A percentile compares a stretch with the other conserved stretches of the same genome.
Conservation (phyloP, 2,797 vertebrate genomes). For the Carcharodon carcharias region DNA sequence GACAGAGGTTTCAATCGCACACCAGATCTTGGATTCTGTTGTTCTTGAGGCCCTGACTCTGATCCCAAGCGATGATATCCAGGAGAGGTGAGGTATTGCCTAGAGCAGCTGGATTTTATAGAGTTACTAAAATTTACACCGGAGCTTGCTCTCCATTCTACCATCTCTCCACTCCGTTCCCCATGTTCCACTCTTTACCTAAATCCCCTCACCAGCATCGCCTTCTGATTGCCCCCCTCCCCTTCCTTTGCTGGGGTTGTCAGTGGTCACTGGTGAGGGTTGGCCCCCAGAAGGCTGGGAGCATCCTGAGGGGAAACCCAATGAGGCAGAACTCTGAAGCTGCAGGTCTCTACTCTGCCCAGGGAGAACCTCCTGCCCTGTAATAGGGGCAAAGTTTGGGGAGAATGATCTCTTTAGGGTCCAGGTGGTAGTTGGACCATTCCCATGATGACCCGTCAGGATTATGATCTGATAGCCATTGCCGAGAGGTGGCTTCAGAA, state of each 20-base stretch:
- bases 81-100: slow-evolving; percentile 66
- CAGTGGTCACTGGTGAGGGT: too few species aligned
- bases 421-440: neutral
- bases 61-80: slow-evolving; percentile 69
- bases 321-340: too few species aligned
- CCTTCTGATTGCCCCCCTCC: neutral
- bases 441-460: neutral
- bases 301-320: too few species aligned
- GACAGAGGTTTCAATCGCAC: slow-evolving; percentile 72
- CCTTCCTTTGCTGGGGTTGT: too few species aligned
- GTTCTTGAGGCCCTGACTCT: slow-evolving; percentile 67
- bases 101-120: neutral
- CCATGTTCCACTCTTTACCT: neutral
- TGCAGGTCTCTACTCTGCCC: too few species aligned
- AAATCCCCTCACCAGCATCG: neutral
- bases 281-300: too few species aligned
- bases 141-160: too few species aligned
- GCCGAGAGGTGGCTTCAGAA: too few species aligned
- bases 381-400: too few species aligned
- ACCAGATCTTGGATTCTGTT: slow-evolving; percentile 75
- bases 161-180: neutral
- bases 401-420: neutral
- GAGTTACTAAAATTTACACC: neutral
- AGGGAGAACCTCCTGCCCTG: too few species aligned
- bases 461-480: too few species aligned